Evolutionary conservation across 1,140 invertebrate genomes (phyloP).

Genomic region (Prorops nasuta): DNA sequence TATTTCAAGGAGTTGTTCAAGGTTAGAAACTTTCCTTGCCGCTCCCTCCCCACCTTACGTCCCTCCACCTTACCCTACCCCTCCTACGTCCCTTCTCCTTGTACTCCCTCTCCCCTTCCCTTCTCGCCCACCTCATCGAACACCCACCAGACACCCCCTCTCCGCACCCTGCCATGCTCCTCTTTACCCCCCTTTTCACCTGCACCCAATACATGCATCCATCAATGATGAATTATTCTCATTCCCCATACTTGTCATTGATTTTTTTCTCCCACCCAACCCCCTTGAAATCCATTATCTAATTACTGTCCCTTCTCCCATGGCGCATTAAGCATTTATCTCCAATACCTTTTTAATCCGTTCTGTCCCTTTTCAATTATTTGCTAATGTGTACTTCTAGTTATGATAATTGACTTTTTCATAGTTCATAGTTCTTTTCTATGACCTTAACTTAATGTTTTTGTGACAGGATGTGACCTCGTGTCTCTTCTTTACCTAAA

Average conservation of each 20-base stretch:
- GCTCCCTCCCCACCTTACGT: slow-evolving; percentile 21
- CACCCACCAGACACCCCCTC: neutral
- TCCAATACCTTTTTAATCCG: no score
- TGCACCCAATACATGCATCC: neutral
- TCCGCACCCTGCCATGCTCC: neutral
- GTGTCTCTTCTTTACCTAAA: no score
- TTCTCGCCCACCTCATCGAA: neutral
- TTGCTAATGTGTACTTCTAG: no score
- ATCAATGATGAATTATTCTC: no score
- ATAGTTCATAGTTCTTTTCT: no score
- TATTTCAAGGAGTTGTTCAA: slow-evolving; percentile 81
- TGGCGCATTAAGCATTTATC: no score
- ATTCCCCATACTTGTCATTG: slow-evolving; percentile 1
- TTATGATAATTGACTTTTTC: no score
- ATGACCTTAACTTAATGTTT: no score
- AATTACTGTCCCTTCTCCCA: no score
- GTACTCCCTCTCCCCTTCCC: slow-evolving; percentile 2
- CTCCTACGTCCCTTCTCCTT: neutral
- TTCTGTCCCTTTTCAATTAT: no score
- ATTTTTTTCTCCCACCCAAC: neutral
- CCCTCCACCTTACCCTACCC: slow-evolving; percentile 7
- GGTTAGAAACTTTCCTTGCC: slow-evolving; percentile 59
- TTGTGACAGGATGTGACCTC: no score
- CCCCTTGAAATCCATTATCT: neutral
- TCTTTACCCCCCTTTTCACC: neutral